Evolutionary conservation across 2,797 vertebrate genomes (phyloP).

Genomic region (Ambastaia sidthimunki): DNA sequence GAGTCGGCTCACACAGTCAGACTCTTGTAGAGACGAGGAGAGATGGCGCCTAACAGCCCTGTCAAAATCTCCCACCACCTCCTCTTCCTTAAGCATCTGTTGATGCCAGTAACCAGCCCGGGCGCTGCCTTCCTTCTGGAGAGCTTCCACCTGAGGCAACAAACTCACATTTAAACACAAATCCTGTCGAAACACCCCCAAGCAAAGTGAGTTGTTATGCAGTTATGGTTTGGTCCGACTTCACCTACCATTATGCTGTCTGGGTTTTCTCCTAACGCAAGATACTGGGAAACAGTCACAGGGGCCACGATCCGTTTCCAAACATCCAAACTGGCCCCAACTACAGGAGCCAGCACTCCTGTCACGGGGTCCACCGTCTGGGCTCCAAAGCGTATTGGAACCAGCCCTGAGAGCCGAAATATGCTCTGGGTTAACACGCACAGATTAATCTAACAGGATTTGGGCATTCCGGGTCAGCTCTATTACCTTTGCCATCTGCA

Average conservation of each 20-base stretch:
- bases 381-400: slow-evolving; percentile 82
- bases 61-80: slow-evolving; percentile 76
- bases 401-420: slow-evolving; percentile 76
- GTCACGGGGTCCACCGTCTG: slow-evolving; percentile 83
- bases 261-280: slow-evolving; percentile 67
- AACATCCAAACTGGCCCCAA: slow-evolving; percentile 79
- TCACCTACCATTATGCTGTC: slow-evolving; percentile 79
- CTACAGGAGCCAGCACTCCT: slow-evolving; percentile 77
- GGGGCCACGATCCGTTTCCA: slow-evolving; percentile 77
- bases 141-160: slow-evolving; percentile 73
- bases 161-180: slow-evolving; percentile 1
- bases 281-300: slow-evolving; percentile 78
- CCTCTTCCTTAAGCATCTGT: slow-evolving; percentile 81
- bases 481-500: slow-evolving; percentile 82
- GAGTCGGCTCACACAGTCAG: slow-evolving; percentile 48
- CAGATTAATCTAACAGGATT: slow-evolving; percentile 34
- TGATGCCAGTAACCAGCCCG: slow-evolving; percentile 77
- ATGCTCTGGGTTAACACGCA: background rate
- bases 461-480: slow-evolving; percentile 4
- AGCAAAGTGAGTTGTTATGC: slow-evolving; percentile 1
- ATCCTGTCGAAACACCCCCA: background rate
- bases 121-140: slow-evolving; percentile 79
- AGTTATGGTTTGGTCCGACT: background rate
- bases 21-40: slow-evolving; percentile 34
- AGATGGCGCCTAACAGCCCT: slow-evolving; percentile 63